Evolutionary conservation across 2,113 vertebrate species (phyloP).

Genomic region (Paramisgurnus dabryanus): DNA sequence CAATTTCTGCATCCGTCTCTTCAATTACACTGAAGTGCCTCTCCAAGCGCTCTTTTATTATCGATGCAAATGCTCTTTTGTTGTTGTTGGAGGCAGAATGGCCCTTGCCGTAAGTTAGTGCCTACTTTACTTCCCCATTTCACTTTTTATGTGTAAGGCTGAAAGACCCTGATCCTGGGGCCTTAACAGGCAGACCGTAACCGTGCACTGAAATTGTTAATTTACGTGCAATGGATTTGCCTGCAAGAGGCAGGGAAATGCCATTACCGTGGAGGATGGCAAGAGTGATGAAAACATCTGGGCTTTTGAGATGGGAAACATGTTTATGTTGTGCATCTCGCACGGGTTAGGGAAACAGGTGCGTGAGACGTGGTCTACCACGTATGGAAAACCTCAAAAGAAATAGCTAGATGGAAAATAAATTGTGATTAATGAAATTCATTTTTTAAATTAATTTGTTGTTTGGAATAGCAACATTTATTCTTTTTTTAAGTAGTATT

Average conservation of each 20-base stretch:
- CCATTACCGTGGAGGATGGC: conserved; percentile 38
- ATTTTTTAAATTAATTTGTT: background rate
- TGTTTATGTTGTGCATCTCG: background rate
- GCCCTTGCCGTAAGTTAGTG: conserved; percentile 34
- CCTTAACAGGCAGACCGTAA: conserved; percentile 32
- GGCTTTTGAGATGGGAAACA: background rate
- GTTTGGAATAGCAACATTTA: background rate
- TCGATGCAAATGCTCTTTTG: conserved; percentile 61
- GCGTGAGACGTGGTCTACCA: background rate
- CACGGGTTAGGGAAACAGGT: background rate
- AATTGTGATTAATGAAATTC: background rate
- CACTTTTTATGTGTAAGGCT: background rate
- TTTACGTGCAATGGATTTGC: conserved; percentile 37
- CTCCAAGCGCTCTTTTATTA: conserved; percentile 57
- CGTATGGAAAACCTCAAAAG: background rate
- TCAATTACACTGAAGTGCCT: conserved; percentile 51
- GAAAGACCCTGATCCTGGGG: background rate
- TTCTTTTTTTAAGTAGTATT: no score
- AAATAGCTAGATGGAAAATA: background rate
- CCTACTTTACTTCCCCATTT: background rate
- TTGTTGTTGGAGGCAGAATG: conserved; percentile 39
- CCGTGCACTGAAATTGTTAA: conserved; percentile 45
- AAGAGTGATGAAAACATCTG: conserved; percentile 12
- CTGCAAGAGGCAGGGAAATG: conserved; percentile 47
- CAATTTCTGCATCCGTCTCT: conserved; percentile 31